Percentiles rank a stretch among this genome's conserved stretches.
Evolutionary conservation across 1,140 invertebrate genomes (phyloP).

Genomic region (Drosophila leontia): DNA sequence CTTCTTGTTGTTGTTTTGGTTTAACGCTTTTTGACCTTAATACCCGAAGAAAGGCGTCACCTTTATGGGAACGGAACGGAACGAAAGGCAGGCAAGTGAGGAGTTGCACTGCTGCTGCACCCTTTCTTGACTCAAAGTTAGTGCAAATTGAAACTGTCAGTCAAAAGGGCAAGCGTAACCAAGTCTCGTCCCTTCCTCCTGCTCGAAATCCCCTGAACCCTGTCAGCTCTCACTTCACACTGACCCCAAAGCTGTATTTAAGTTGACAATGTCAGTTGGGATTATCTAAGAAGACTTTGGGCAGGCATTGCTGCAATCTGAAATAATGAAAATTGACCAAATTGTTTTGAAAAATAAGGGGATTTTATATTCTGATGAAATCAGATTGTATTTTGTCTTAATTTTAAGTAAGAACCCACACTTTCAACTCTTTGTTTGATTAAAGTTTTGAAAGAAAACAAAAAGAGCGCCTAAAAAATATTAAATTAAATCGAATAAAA

Average conservation of each 20-base stretch:
- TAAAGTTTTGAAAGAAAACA: neutral
- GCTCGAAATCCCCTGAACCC: constrained; percentile 7
- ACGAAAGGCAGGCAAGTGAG: neutral
- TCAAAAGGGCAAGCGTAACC: constrained; percentile 52
- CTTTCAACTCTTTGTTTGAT: too few species aligned
- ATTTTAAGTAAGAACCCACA: neutral
- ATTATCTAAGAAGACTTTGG: constrained; percentile 11
- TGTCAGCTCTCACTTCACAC: constrained; percentile 43
- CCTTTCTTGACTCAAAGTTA: constrained; percentile 59
- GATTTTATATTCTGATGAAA: neutral
- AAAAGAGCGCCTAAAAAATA: neutral
- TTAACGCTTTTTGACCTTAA: constrained; percentile 82
- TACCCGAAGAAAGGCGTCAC: constrained; percentile 75
- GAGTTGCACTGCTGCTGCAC: constrained; percentile 1
- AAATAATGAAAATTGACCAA: constrained; percentile 24
- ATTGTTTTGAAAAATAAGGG: constrained; percentile 1
- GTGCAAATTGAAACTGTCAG: constrained; percentile 79
- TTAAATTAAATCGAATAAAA: neutral
- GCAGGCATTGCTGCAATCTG: constrained; percentile 1
- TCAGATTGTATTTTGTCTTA: too few species aligned
- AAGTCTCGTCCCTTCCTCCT: neutral
- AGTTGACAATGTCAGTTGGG: constrained; percentile 52
- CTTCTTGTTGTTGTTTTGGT: constrained; percentile 62
- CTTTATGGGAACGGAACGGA: constrained; percentile 27
- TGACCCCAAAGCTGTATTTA: constrained; percentile 45